Base-by-base conservation (phyloP, 2,113 vertebrate genomes). In the Sturnira hondurensis region DNA sequence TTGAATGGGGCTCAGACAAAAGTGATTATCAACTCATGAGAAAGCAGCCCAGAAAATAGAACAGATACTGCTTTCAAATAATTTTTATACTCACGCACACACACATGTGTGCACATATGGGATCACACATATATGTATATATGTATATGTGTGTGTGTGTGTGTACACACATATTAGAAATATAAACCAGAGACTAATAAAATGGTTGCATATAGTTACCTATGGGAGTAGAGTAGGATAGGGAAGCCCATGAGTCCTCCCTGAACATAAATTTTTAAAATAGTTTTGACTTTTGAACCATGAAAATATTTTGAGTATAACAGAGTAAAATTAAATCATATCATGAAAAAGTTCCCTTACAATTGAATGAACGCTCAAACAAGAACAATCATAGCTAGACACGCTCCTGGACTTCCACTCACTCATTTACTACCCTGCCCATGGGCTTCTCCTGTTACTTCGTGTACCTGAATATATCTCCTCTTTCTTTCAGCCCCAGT, bases 61-160 rank as follows among this genome's bases (percentile, higher is more conserved):
- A 67, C 19, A 67, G 19, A 82, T 8, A 31, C 3, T 50, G 28
- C 10, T 7, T 74, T 38, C 5, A 31, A 1, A 47, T 91, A 2
- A 43, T 54, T 45, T 85, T 89, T 6, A 24, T 6, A 22, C 3
- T 24, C 14, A 80, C 14, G 36, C 36, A 76, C 5, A 78, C 1
- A n/a, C 2, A 33, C 6, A 41, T 43, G 16, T 16, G 8, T 81
- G 22, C 12, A n/a, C 14, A 47, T 36, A 36, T 45, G 28, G 2
- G 31, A 20, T 33, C 14, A 17, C 6, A 56, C 6, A 36, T 2
- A 50, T 3, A 8, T 26, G 33, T 31, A 33, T 43, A 4, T 56
- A 2, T 17, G 10, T 7, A 2, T 38, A 7, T 22, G 20, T 31
- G 2, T 56, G 2, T 17, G 10, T 7, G 1, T 38, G 4, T 22